phyloP scores from a whole-genome alignment of 1,140 invertebrate species.

The Trichonephila clavipes region DNA sequence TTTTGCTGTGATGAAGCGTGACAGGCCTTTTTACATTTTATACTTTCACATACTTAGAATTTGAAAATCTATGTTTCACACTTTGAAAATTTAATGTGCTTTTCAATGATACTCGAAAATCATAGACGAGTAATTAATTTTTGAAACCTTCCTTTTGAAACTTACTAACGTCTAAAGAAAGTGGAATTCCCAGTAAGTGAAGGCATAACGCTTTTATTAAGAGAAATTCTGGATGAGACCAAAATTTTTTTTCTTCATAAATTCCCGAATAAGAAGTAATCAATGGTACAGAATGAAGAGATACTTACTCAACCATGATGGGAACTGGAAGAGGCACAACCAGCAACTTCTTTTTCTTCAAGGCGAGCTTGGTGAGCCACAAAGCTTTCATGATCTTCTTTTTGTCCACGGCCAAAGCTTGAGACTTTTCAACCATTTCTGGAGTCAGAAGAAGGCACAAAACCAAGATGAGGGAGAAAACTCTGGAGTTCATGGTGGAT shows the following conservation, averaged over 20 bases:
- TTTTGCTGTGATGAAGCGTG: no score
- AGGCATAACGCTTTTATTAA: not conserved
- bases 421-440: constrained; percentile 21
- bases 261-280: not conserved
- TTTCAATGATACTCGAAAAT: not conserved
- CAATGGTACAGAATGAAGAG: not conserved
- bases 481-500: constrained; percentile 45
- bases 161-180: not conserved
- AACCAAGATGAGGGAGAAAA: constrained; percentile 12
- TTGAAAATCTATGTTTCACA: no score
- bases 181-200: not conserved
- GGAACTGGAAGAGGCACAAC: constrained; percentile 66
- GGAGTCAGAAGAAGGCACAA: constrained; percentile 51
- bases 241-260: not conserved
- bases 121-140: not conserved
- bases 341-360: constrained; percentile 74
- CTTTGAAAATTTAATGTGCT: not conserved
- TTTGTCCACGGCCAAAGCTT: constrained; percentile 69
- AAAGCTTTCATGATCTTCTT: constrained; percentile 74
- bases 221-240: not conserved
- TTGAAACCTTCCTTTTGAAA: not conserved
- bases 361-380: constrained; percentile 63
- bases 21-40: no score
- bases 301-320: constrained; percentile 72
- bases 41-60: no score